phyloP scores from a whole-genome alignment of 2,888 invertebrate genomes.

The Phytoseiulus persimilis region DNA sequence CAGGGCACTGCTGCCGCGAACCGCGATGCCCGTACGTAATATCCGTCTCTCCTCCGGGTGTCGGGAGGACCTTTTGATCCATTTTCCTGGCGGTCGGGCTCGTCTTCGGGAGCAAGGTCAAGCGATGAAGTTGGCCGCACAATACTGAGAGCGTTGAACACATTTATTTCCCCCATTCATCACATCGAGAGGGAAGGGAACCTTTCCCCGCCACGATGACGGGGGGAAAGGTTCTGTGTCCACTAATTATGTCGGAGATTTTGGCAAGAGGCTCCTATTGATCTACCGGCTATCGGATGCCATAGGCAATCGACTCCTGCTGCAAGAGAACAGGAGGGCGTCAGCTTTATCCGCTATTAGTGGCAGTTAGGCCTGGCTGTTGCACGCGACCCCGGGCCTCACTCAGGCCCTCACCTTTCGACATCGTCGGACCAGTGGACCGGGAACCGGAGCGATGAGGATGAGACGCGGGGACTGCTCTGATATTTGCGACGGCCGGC shows the following conservation, averaged over 20 bases:
- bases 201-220: not conserved
- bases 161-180: not conserved
- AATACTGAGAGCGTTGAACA: not conserved
- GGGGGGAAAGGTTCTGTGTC: not conserved
- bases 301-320: not conserved
- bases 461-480: not conserved
- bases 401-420: not conserved
- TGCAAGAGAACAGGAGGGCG: not conserved
- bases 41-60: not conserved
- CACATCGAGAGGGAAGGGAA: not conserved
- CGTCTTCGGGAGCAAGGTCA: not conserved
- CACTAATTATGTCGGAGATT: not conserved
- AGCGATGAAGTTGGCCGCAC: not conserved
- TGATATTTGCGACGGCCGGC: not conserved
- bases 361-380: not conserved
- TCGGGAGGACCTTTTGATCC: not conserved
- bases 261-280: not conserved
- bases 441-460: not conserved
- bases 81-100: not conserved
- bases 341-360: not conserved
- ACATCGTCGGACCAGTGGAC: not conserved
- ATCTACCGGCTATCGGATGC: not conserved
- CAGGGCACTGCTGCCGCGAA: not conserved
- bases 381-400: not conserved
- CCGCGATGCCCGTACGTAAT: not conserved